Percentiles rank a stretch among this genome's conserved stretches.
Conservation (phyloP, 2,113 vertebrate genomes). For the Dromas ardeola region DNA sequence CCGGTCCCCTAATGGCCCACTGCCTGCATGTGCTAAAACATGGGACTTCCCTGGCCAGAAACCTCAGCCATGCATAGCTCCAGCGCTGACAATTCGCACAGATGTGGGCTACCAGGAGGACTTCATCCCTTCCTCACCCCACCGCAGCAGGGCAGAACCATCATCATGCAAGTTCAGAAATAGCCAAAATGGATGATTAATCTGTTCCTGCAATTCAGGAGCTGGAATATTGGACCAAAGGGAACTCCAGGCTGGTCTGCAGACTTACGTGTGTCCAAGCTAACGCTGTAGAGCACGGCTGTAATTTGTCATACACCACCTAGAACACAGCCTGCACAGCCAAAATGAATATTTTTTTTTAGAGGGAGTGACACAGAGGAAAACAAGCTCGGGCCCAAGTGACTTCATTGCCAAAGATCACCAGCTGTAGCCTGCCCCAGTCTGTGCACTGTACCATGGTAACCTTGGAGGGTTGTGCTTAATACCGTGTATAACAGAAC, state of each 20-base stretch:
- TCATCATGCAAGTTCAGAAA: neutral
- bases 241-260: neutral
- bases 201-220: neutral
- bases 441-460: neutral
- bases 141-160: neutral
- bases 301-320: neutral
- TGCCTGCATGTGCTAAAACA: rapidly evolving
- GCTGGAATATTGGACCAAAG: neutral
- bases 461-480: neutral
- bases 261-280: neutral
- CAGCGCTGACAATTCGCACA: rapidly evolving
- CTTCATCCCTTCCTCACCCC: neutral
- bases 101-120: neutral
- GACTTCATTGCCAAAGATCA: neutral
- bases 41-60: neutral
- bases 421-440: neutral
- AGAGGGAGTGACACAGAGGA: neutral
- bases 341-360: neutral
- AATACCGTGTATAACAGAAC: neutral
- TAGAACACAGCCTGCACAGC: neutral
- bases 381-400: neutral
- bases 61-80: neutral
- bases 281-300: neutral
- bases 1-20: too few species aligned
- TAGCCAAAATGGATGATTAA: neutral